phyloP scores from a whole-genome alignment of 2,797 vertebrate genomes.

The Ispidina lecontei region DNA sequence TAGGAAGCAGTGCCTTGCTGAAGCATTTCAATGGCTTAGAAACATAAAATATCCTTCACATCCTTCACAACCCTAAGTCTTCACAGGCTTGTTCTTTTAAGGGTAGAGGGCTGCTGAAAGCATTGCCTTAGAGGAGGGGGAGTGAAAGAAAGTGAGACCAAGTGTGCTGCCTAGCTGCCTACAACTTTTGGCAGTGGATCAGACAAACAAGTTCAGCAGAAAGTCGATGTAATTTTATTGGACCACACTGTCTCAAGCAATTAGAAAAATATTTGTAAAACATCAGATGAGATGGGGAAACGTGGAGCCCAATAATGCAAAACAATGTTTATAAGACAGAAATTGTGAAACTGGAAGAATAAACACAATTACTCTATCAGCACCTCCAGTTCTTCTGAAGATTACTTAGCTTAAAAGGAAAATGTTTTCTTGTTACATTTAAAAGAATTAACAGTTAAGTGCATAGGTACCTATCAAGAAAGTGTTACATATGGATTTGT shows the following conservation, averaged over 20 bases:
- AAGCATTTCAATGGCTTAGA: not conserved
- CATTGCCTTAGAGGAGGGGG: constrained; percentile 29
- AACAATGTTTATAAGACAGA: constrained; percentile 78
- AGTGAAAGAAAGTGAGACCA: constrained; percentile 75
- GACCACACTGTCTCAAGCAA: constrained; percentile 83
- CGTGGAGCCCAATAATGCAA: constrained; percentile 77
- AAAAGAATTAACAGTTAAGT: constrained; percentile 18
- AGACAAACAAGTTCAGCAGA: constrained; percentile 80
- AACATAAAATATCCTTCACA: not conserved
- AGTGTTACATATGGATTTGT: not conserved
- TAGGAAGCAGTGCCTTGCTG: not conserved
- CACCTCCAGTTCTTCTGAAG: constrained; percentile 78
- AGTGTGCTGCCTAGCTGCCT: constrained; percentile 74
- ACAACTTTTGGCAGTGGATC: constrained; percentile 80
- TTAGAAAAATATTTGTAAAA: constrained; percentile 86
- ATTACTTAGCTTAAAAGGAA: constrained; percentile 65
- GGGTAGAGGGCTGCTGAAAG: constrained; percentile 14
- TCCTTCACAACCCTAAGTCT: not conserved
- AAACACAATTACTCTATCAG: constrained; percentile 81
- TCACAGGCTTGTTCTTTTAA: not conserved
- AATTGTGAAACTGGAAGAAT: constrained; percentile 78
- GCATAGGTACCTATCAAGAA: not conserved
- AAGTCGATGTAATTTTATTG: constrained; percentile 82
- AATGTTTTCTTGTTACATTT: constrained; percentile 12
- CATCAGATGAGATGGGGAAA: constrained; percentile 80